A percentile compares a stretch with the other conserved stretches of the same genome.
Conservation (phyloP, 2,797 vertebrate genomes). For the Alouatta caraya region DNA sequence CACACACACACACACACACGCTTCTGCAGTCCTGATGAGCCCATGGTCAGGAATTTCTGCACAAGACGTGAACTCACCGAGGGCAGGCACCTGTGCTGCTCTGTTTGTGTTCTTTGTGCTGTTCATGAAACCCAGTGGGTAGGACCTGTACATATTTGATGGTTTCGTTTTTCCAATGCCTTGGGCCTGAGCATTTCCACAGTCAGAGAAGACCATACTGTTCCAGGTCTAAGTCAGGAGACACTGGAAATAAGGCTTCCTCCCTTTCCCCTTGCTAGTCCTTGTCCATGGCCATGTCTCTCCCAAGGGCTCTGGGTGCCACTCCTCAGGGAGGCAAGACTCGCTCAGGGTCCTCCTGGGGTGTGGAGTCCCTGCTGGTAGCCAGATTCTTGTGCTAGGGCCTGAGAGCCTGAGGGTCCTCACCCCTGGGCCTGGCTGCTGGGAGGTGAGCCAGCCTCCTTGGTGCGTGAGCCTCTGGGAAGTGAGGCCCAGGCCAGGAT, state of each 20-base stretch:
- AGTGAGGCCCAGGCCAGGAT: not conserved
- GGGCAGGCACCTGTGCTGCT: not conserved
- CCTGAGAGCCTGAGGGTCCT: not conserved
- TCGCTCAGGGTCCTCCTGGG: not conserved
- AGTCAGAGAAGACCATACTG: accelerated
- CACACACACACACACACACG: not conserved
- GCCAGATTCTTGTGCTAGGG: not conserved
- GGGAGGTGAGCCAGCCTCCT: not conserved
- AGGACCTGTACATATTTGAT: accelerated
- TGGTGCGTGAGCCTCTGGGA: not conserved
- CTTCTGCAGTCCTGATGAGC: not conserved
- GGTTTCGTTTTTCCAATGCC: not conserved
- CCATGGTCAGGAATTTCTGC: not conserved
- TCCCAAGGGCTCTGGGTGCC: not conserved
- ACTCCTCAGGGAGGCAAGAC: not conserved
- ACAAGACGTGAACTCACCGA: not conserved
- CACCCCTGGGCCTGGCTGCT: not conserved
- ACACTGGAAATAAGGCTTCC: not conserved
- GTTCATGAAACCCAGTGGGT: accelerated
- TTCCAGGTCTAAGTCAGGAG: not conserved
- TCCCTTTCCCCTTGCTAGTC: not conserved
- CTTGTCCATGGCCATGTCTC: accelerated
- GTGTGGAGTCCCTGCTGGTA: not conserved
- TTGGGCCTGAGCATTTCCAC: not conserved
- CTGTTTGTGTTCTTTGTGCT: not conserved